Base-by-base conservation (phyloP, 2,888 invertebrate species). In the Bedellia somnulentella region DNA sequence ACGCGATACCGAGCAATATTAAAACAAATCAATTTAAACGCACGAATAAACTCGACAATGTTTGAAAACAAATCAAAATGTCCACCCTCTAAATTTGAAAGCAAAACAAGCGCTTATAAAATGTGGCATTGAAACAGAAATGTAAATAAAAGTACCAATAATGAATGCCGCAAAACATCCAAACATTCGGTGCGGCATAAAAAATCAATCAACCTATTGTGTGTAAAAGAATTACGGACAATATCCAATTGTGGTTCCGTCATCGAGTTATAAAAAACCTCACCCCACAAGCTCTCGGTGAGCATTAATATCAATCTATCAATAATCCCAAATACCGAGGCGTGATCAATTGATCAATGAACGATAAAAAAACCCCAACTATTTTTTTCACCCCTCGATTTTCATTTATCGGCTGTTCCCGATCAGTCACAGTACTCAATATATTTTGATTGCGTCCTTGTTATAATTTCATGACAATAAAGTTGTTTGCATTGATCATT, bases 241-340 rank as follows among this genome's bases (percentile, higher is more conserved):
- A 62, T 56, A 60, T 53, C 49, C 57, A 61, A 70, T 70, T 73
- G 70, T 66, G 67, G 71, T 55, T 39, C 42, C 57, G 55, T 59
- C 64, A 59, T 60, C 57, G 50, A 58, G 49, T 43, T 50, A 37
- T 47, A 47, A 58, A 66, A 63, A 62, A 62, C 48, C 46, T 43
- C 46, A 53, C 63, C 70, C 73, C 71, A 56, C 62, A 56, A 46
- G 46, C 43, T 43, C 43, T 27, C 42, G 33, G 36, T 27, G 24
- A 41, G 47, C 57, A 67, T 70, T 63, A 66, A 67, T 68, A 67
- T 62, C 68, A 67, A 71, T 71, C 63, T 68, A 71, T 71, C 73
- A 73, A 73, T 75, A 68, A 55, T 57, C 49, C 50, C 57, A 61
- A 61, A 61, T 62, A 52, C 50, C 45, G 50, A 63, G 73, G 71